These are phyloP conservation scores for Archocentrus centrarchus DNA, from an alignment of 2,113 vertebrate genomes.

Conservation along the genomic window DNA sequence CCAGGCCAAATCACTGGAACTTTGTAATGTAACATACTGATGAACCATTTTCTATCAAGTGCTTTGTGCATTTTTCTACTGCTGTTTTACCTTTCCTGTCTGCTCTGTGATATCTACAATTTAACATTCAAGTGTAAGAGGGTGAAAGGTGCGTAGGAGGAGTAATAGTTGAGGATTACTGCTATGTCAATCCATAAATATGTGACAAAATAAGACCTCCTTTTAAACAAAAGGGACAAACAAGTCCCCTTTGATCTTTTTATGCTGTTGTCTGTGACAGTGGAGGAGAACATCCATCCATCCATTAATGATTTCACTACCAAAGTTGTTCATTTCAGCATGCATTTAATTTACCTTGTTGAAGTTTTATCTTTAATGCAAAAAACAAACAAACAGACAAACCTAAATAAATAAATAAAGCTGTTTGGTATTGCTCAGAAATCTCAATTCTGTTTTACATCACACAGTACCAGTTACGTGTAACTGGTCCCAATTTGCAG, in stretches of 20 bases:
- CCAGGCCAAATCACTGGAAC: slow-evolving; percentile 33
- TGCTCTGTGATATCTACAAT: neutral
- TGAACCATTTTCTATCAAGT: slow-evolving; percentile 46
- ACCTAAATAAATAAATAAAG: too few relatives aligned
- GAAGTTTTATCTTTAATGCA: neutral
- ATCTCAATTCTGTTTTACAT: neutral
- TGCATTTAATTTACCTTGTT: too few relatives aligned
- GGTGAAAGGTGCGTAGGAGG: slow-evolving; percentile 19
- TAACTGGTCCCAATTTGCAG: neutral
- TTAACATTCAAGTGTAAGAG: slow-evolving; percentile 15
- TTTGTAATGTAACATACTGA: slow-evolving; percentile 38
- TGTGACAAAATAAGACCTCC: neutral
- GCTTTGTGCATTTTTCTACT: neutral
- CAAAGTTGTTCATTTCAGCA: neutral
- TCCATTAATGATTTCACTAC: neutral
- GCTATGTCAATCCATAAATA: neutral
- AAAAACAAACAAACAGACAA: neutral
- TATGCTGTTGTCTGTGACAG: neutral
- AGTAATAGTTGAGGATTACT: slow-evolving; percentile 1
- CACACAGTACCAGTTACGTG: too few relatives aligned
- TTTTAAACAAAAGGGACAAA: neutral
- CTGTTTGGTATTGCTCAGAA: neutral
- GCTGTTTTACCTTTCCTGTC: slow-evolving; percentile 14
- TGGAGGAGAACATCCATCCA: neutral
- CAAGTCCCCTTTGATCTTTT: neutral